A percentile compares a stretch with the other conserved stretches of the same genome.
Evolutionary conservation across 2,797 vertebrate genomes (phyloP).

Genomic region (Girardinus metallicus): DNA sequence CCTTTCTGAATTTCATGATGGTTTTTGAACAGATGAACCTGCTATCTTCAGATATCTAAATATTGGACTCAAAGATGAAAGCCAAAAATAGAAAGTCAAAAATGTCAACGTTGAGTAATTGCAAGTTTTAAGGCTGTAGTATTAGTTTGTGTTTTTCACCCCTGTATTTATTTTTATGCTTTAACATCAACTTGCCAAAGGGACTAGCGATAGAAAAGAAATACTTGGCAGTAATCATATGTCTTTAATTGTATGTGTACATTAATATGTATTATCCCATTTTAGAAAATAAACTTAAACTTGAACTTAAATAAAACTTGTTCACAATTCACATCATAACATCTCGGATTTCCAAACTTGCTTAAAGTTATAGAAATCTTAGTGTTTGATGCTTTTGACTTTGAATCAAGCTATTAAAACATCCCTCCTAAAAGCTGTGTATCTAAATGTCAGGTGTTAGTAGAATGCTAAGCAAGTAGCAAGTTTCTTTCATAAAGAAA

Average conservation of each 20-base stretch:
- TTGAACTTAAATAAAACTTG: not conserved
- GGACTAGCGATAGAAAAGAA: too few species aligned
- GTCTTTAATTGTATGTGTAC: too few species aligned
- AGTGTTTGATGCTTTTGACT: not conserved
- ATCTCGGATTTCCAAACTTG: not conserved
- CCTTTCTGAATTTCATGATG: not conserved
- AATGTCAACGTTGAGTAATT: too few species aligned
- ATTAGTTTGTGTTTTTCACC: too few species aligned
- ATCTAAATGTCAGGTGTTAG: not conserved
- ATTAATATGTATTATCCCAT: too few species aligned
- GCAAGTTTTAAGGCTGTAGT: too few species aligned
- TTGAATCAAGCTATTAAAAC: not conserved
- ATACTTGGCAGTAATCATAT: too few species aligned
- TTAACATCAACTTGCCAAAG: too few species aligned
- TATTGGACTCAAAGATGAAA: not conserved
- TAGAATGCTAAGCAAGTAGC: not conserved
- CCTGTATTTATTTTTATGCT: too few species aligned
- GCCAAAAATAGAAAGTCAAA: too few species aligned
- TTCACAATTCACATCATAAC: not conserved
- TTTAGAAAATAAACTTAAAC: too few species aligned
- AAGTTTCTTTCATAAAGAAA: not conserved
- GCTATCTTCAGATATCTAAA: not conserved
- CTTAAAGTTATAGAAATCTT: not conserved
- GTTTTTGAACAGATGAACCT: not conserved
- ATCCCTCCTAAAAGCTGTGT: not conserved